Conservation (phyloP, 2,888 invertebrate species). For the Perithous albicinctus region DNA sequence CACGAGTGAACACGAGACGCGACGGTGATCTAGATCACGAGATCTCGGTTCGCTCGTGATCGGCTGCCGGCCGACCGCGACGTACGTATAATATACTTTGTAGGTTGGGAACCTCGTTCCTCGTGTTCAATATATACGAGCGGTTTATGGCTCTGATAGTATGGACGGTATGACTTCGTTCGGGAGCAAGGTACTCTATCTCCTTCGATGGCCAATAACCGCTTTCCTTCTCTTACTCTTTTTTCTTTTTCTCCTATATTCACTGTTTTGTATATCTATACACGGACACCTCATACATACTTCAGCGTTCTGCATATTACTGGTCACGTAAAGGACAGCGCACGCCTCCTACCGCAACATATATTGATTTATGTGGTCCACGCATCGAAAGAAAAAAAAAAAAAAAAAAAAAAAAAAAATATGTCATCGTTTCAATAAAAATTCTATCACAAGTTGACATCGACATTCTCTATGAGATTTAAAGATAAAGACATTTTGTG, state of each 20-base stretch:
- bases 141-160: conserved; percentile 16
- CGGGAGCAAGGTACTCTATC: conserved; percentile 77
- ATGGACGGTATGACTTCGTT: conserved; percentile 63
- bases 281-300: neutral
- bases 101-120: conserved; percentile 31
- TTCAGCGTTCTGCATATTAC: neutral
- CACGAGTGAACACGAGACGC: conserved; percentile 64
- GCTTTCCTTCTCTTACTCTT: conserved; percentile 52
- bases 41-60: conserved; percentile 39
- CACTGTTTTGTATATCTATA: neutral
- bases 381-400: neutral
- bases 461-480: neutral
- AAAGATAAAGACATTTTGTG: too few relatives aligned
- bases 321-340: conserved; percentile 20
- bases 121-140: conserved; percentile 8
- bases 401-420: too few relatives aligned
- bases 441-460: neutral
- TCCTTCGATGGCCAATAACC: conserved; percentile 75
- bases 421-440: neutral
- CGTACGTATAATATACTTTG: conserved; percentile 5
- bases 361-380: conserved; percentile 25
- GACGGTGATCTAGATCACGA: conserved; percentile 63
- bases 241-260: conserved; percentile 42
- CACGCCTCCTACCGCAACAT: conserved; percentile 14
- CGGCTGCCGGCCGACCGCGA: conserved; percentile 20